phyloP scores from a whole-genome alignment of 2,888 invertebrate genomes.

The Eumerus sabulonum region DNA sequence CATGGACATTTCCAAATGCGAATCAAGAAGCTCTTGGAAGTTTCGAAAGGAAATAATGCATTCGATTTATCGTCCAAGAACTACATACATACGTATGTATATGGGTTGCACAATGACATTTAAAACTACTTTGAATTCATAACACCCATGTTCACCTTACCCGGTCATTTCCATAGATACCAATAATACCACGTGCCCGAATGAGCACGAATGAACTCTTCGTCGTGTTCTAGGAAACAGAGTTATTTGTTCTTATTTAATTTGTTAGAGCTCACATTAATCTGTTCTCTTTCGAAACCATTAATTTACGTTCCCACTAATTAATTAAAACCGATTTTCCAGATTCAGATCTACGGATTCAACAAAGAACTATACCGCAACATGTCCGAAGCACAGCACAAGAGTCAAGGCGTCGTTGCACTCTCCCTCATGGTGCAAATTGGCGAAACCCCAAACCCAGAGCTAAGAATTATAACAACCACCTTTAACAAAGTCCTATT shows the following conservation, averaged over 20 bases:
- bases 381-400: slow-evolving; percentile 96
- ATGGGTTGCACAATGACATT: too few species aligned
- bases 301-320: background rate
- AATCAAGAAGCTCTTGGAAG: too few species aligned
- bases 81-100: too few species aligned
- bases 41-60: too few species aligned
- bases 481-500: slow-evolving; percentile 92
- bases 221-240: background rate
- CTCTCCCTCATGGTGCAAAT: slow-evolving; percentile 97
- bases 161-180: too few species aligned
- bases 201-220: too few species aligned
- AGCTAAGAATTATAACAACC: slow-evolving; percentile 91
- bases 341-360: slow-evolving; percentile 98
- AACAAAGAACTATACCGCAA: slow-evolving; percentile 98
- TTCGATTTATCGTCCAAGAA: too few species aligned
- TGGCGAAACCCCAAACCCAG: slow-evolving; percentile 91
- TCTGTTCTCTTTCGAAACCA: background rate
- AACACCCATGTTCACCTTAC: too few species aligned
- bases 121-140: too few species aligned
- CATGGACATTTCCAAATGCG: too few species aligned
- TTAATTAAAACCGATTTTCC: slow-evolving; percentile 71
- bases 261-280: background rate
- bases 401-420: slow-evolving; percentile 97
- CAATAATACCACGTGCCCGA: too few species aligned
- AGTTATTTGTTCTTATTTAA: background rate